Conservation (phyloP, 2,888 invertebrate genomes). For the Pterostichus madidus region DNA sequence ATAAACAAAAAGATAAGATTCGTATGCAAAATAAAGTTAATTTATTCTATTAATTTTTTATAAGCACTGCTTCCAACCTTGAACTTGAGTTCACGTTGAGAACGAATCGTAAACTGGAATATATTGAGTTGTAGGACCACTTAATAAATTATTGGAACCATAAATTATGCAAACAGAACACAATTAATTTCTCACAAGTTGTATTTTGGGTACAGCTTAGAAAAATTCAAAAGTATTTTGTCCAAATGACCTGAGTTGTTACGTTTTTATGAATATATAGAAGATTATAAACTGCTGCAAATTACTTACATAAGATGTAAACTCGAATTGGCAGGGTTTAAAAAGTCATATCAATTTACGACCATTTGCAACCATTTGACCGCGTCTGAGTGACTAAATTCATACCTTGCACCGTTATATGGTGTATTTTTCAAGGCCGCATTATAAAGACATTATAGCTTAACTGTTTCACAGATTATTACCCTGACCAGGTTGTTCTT, state of each 20-base stretch:
- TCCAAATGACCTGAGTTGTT: background rate
- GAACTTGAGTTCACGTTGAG: constrained; percentile 16
- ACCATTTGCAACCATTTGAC: background rate
- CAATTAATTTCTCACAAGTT: background rate
- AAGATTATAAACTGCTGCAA: background rate
- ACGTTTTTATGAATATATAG: background rate
- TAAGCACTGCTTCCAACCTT: constrained; percentile 15
- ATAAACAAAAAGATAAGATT: background rate
- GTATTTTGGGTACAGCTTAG: background rate
- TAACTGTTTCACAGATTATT: constrained; percentile 47
- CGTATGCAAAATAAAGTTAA: background rate
- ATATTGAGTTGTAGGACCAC: constrained; percentile 18
- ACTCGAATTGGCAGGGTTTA: background rate
- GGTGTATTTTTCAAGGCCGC: constrained; percentile 41
- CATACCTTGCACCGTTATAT: constrained; percentile 19
- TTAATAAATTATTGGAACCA: constrained; percentile 1
- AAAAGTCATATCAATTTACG: constrained; percentile 1
- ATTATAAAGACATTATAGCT: constrained; percentile 37
- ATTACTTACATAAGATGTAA: constrained; percentile 9
- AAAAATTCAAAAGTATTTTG: background rate
- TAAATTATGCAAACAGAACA: background rate
- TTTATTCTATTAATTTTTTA: background rate
- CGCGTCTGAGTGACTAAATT: constrained; percentile 13
- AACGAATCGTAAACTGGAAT: background rate
- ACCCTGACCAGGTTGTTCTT: constrained; percentile 21